These are phyloP conservation scores for Mungos mungo DNA, from an alignment of 2,113 vertebrate species.

Conservation along the genomic window DNA sequence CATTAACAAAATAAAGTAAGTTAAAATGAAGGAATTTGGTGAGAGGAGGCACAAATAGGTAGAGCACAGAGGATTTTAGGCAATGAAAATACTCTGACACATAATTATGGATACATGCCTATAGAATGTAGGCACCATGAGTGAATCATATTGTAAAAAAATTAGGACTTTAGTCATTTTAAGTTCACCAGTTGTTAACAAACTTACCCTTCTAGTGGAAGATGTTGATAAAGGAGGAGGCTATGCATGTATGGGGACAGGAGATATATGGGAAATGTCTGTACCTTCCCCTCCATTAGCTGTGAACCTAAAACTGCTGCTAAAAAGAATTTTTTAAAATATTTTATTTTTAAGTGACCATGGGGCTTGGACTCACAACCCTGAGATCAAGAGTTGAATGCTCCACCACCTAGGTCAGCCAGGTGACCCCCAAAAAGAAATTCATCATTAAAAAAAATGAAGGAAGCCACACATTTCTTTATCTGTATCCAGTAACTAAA, in stretches of 20 bases:
- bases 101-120: not conserved
- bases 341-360: not conserved
- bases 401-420: not conserved
- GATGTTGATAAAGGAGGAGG: not conserved
- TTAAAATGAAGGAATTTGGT: not conserved
- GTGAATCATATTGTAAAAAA: not conserved
- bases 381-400: not conserved
- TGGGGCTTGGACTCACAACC: not conserved
- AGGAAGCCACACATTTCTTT: not conserved
- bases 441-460: not conserved
- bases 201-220: not conserved
- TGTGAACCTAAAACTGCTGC: not conserved
- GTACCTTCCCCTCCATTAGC: not conserved
- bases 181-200: not conserved
- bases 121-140: not conserved
- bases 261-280: not conserved
- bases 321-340: not conserved
- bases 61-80: not conserved
- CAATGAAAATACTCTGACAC: not conserved
- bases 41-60: not conserved
- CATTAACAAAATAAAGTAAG: not conserved
- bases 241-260: not conserved
- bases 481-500: not conserved
- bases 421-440: not conserved
- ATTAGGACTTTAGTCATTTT: not conserved